A percentile compares a stretch with the other conserved stretches of the same genome.
These are phyloP conservation scores for Lacerta agilis DNA, from an alignment of 2,797 vertebrate genomes.

Conservation along the genomic window DNA sequence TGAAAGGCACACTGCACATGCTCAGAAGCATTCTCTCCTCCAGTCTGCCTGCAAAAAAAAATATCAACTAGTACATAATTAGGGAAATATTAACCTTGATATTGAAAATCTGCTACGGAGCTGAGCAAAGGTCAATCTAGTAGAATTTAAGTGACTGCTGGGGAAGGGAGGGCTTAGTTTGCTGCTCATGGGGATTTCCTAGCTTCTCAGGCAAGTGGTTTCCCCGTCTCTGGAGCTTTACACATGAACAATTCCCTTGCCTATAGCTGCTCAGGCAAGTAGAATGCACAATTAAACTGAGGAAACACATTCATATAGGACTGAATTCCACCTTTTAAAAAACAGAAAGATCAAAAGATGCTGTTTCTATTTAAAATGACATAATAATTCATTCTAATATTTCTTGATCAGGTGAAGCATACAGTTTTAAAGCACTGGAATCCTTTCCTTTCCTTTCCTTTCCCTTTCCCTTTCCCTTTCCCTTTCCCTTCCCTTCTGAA, in stretches of 20 bases:
- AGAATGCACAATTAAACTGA: constrained; percentile 22
- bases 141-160: background rate
- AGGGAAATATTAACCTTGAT: background rate
- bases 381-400: too few species aligned
- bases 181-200: too few species aligned
- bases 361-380: background rate
- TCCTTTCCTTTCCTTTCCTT: too few species aligned
- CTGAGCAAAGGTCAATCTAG: background rate
- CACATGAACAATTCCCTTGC: background rate
- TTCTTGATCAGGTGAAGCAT: too few species aligned
- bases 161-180: background rate
- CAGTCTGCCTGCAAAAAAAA: background rate
- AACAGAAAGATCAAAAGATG: background rate
- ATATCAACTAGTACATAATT: too few species aligned
- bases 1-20: background rate
- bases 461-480: too few species aligned
- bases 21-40: background rate
- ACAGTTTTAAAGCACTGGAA: too few species aligned
- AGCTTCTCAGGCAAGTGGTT: constrained; percentile 20
- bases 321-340: background rate
- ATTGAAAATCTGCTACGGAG: too few species aligned
- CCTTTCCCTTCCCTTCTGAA: background rate
- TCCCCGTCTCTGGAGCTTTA: background rate
- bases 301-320: background rate
- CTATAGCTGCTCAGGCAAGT: background rate